Evolutionary conservation across 2,797 vertebrate genomes (phyloP).

Genomic region (Onychomys leucogaster): DNA sequence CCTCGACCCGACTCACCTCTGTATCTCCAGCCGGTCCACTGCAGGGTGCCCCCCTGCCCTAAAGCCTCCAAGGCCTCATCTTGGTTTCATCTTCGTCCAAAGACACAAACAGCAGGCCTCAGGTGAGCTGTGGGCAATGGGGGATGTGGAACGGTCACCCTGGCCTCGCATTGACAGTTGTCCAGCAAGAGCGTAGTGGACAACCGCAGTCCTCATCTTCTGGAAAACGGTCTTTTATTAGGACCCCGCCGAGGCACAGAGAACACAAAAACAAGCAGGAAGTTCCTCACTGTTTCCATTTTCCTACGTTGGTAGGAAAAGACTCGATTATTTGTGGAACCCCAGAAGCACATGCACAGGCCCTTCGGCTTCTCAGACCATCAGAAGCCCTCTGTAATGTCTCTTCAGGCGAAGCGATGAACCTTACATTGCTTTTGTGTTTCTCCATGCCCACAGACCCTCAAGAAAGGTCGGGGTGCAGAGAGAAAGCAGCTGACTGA

Average conservation of each 20-base stretch:
- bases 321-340: neutral
- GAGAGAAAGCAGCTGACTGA: neutral
- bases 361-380: neutral
- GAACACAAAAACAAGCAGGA: neutral
- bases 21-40: neutral
- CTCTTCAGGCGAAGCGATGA: neutral
- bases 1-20: neutral
- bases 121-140: neutral
- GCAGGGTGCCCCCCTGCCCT: neutral
- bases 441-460: neutral
- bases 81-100: neutral
- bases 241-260: neutral
- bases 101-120: neutral
- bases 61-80: neutral
- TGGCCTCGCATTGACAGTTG: neutral
- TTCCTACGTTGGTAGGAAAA: slow-evolving; percentile 16
- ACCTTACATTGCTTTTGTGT: neutral
- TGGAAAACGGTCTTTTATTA: slow-evolving; percentile 10
- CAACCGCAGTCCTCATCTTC: neutral
- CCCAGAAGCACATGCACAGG: neutral
- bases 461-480: neutral
- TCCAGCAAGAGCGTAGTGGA: neutral
- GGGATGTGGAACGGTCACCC: neutral
- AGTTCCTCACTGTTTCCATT: neutral
- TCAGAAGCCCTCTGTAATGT: neutral